Base-by-base conservation (phyloP, 2,888 invertebrate species). In the Blastobasis adustella region DNA sequence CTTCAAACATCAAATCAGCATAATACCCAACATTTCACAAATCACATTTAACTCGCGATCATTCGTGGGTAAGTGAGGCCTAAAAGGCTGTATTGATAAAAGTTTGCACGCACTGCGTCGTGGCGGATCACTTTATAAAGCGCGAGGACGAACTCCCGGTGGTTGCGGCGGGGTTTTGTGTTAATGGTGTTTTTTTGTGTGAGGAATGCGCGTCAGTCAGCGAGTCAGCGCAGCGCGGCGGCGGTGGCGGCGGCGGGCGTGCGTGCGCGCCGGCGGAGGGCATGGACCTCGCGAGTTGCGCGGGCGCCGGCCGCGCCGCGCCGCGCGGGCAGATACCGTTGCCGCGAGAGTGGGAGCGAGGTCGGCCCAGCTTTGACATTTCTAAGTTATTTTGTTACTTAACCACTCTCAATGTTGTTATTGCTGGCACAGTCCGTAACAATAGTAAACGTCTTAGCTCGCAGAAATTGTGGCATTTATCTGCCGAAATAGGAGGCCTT, bases 341-440 rank as follows among this genome's bases (percentile, higher is more conserved):
- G 85, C 63, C 63, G 63, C 61, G 68, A 69, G 79, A 81, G 82
- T 74, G 82, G 81, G 81, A 80, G 81, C 71, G 82, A 79, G 82
- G 80, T 72, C 77, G 78, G 60, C 62, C 68, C 76, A 69, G 69
- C 79, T 81, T 78, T 80, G 82, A 83, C 84, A 85, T 86, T 86
- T 81, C 67, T 63, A 71, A 82, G 73, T 69, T 82, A 82, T 82
- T 84, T 79, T 63, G 66, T 83, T 83, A 73, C 73, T 68, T 70
- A 65, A 68, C 72, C 69, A 73, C 75, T 69, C 67, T 70, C 76
- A 74, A 76, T 76, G 72, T 69, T 73, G 47, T 62, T 60, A 53
- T 59, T 59, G 58, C 58, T 61, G 56, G 62, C 61, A 60, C 56
- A 62, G 60, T 60, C 59, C 54, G 52, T 45, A 55, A 59, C 59